phyloP scores from a whole-genome alignment of 2,888 invertebrate species.

The Chirona hameri region DNA sequence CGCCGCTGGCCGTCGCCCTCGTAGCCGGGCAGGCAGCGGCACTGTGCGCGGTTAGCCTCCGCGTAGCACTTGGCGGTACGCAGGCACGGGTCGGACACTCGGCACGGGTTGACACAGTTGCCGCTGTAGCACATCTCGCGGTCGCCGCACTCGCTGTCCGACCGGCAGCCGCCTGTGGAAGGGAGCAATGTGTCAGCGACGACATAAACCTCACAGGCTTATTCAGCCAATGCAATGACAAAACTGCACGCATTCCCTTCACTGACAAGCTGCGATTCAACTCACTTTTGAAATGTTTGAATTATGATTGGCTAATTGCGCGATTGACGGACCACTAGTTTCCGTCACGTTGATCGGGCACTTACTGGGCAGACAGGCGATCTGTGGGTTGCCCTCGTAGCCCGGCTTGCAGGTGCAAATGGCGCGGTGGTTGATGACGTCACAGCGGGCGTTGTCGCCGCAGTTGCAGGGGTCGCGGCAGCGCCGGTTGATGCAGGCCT shows the following conservation, averaged over 20 bases:
- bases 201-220: no score
- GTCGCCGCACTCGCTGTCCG: conserved; percentile 76
- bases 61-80: conserved; percentile 55
- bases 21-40: conserved; percentile 73
- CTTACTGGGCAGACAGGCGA: conserved; percentile 61
- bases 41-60: conserved; percentile 58
- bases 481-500: conserved; percentile 79
- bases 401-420: conserved; percentile 80
- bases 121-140: conserved; percentile 73
- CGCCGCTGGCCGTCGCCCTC: conserved; percentile 55
- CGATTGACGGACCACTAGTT: no score
- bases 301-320: no score
- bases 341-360: background rate
- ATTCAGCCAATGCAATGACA: no score
- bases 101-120: conserved; percentile 74
- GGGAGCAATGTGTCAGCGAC: background rate
- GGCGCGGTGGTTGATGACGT: conserved; percentile 75
- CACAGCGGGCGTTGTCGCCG: conserved; percentile 75
- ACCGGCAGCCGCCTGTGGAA: conserved; percentile 68
- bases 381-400: conserved; percentile 80
- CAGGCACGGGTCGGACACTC: conserved; percentile 64
- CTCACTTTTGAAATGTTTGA: no score
- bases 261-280: no score
- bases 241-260: no score
- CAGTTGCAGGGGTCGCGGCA: conserved; percentile 86